phyloP scores from a whole-genome alignment of 2,113 vertebrate genomes.

The Vulpes lagopus region DNA sequence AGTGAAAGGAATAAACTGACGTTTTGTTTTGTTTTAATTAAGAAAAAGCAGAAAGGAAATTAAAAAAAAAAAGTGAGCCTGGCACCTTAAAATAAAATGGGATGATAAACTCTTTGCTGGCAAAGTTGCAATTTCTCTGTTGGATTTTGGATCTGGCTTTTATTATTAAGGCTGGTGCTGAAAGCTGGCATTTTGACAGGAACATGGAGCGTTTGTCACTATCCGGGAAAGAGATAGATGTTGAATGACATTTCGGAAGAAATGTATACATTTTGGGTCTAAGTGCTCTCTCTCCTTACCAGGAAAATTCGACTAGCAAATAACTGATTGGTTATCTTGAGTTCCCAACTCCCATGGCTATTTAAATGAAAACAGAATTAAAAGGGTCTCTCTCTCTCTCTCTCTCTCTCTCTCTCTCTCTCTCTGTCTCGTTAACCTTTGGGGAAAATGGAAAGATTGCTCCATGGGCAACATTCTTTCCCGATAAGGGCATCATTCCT shows the following conservation, averaged over 20 bases:
- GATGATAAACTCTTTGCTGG: constrained; percentile 80
- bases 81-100: constrained; percentile 77
- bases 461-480: constrained; percentile 22
- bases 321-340: constrained; percentile 67
- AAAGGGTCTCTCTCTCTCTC: neutral
- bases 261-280: constrained; percentile 87
- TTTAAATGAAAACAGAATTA: constrained; percentile 73
- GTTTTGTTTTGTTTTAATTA: constrained; percentile 75
- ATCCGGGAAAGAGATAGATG: constrained; percentile 79
- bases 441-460: constrained; percentile 80
- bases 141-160: constrained; percentile 83
- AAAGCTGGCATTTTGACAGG: constrained; percentile 87
- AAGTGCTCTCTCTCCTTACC: constrained; percentile 84
- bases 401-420: too few relatives aligned
- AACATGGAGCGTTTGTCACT: constrained; percentile 84
- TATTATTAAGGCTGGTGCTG: constrained; percentile 87
- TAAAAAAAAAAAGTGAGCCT: constrained; percentile 67
- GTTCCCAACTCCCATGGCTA: constrained; percentile 43
- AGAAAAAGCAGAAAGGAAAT: constrained; percentile 46
- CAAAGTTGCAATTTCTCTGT: constrained; percentile 81
- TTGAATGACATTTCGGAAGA: constrained; percentile 87
- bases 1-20: constrained; percentile 63
- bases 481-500: neutral
- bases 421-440: constrained; percentile 48
- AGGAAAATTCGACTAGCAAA: constrained; percentile 85